Base-by-base conservation (phyloP, 2,888 invertebrate species). In the Cylindroiulus punctatus region DNA sequence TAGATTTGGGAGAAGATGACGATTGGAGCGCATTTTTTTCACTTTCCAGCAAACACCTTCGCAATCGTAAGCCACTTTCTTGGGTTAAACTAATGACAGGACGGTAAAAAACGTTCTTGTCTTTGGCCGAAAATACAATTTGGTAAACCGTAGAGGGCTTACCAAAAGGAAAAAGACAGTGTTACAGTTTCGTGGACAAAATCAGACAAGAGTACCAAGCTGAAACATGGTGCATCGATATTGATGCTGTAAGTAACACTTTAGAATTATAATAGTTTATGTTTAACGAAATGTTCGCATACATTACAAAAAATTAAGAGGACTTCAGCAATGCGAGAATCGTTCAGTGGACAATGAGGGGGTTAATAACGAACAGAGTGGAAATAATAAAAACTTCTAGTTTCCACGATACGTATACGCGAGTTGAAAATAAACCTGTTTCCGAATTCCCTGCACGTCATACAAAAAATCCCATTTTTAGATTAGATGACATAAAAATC, bases 401-500 rank as follows among this genome's bases (percentile, higher is more conserved):
- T 26, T 65, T 26, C 22, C n/a, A 10, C 12, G 26, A 65, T n/a
- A 26, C 26, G 65, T 7, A 65, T n/a, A n/a, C 65, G 26, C 19
- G 26, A 65, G 65, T 65, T 65, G 8, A 65, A 65, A 65, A 65
- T 65, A 65, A 22, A 65, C 26, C n/a, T 65, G 65, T 1, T 22
- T 26, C n/a, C 8, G 65, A 65, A 65, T 65, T 22, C 65, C 10
- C 26, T 65, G 26, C 65, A 65, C 65, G 65, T 65, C 26, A 26
- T 26, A 65, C 1, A 65, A 22, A 65, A 65, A 65, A 65, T 65
- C 65, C n/a, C 65, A 65, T 65, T 65, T 65, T 26, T 65, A 26
- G 65, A 65, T 65, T 26, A 65, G 65, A 65, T 65, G 65, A 65
- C 65, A 65, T 65, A 65, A 65, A 57, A 65, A 65, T 65, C 65